phyloP scores from a whole-genome alignment of 2,888 invertebrate genomes.

The Archaeoteleia sp. region DNA sequence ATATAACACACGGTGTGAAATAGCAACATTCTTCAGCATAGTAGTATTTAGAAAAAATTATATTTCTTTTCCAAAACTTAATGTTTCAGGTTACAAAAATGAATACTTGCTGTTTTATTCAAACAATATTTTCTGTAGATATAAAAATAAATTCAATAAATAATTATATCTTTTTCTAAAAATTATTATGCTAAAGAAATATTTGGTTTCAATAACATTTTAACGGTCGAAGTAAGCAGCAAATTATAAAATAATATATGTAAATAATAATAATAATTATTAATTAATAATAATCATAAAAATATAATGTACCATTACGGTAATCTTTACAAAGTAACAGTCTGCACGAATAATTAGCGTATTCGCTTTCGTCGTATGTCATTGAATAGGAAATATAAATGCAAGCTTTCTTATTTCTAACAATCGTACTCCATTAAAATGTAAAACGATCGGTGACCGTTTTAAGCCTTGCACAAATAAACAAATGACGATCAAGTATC shows the following conservation, averaged over 20 bases:
- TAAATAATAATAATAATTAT: no score
- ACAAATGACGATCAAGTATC: constrained; percentile 16
- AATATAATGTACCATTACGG: constrained; percentile 12
- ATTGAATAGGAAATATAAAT: constrained; percentile 39
- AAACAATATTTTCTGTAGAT: constrained; percentile 15
- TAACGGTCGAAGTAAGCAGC: no score
- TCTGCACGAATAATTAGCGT: constrained; percentile 16
- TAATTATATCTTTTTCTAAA: no score
- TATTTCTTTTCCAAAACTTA: not conserved
- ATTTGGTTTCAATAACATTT: no score
- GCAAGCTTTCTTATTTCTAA: constrained; percentile 35
- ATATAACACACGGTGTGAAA: constrained; percentile 5
- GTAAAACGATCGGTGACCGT: constrained; percentile 7
- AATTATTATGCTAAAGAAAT: no score
- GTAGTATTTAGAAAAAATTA: constrained; percentile 14
- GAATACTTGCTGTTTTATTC: no score
- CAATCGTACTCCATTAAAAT: constrained; percentile 14
- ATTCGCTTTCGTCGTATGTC: constrained; percentile 15
- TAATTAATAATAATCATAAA: constrained; percentile 6
- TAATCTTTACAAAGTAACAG: constrained; percentile 31
- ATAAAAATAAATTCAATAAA: no score
- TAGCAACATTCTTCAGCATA: constrained; percentile 2
- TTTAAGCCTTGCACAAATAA: constrained; percentile 3
- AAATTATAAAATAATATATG: no score
- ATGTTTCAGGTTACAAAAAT: no score